Base-by-base conservation (phyloP, 2,888 invertebrate species). In the Antitype chi region DNA sequence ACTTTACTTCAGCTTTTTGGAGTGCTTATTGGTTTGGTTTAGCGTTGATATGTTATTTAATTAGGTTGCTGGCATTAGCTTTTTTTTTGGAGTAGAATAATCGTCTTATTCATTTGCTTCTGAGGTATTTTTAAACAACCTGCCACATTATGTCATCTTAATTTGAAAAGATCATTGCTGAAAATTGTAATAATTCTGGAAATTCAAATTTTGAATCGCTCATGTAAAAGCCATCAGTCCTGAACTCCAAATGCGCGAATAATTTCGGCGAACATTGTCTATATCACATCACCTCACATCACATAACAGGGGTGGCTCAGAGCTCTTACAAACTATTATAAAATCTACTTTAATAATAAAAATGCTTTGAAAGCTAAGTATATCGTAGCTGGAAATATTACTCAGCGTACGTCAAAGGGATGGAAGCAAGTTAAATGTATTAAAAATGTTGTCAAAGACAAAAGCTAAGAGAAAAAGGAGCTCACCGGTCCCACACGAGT, bases 381-480 rank as follows among this genome's bases (percentile, higher is more conserved):
- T 60, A 67, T 47, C 49, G 52, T 60, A 70, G 32, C 52, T 64
- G 55, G 32, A 60, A 73, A 73, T 76, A 67, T 74, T 62, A 64
- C 53, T 66, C 49, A 66, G n/a, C 62, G 68, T 15, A 60, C 70
- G 63, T 80, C 83, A 85, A 80, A 82, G 84, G 72, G 66, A 78
- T 75, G 68, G 57, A 76, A 78, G 62, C 53, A 78, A 76, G 79
- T 81, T 75, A 85, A 85, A 83, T 78, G 47, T 70, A 85, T 86
- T 84, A 81, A 88, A 86, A 84, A 82, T 79, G 70, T 79, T 74
- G 76, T 80, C 81, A 83, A 84, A 84, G 78, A 82, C 80, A 82
- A 85, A 85, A 81, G 76, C 71, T 71, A 66, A 75, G 73, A 76
- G 73, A 74, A 82, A 80, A 87, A 85, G 75, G 70, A 79, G 74